Percentiles rank a stretch among this genome's conserved stretches.
phyloP scores from a whole-genome alignment of 2,888 invertebrate genomes.

The Limnephilus auricula region DNA sequence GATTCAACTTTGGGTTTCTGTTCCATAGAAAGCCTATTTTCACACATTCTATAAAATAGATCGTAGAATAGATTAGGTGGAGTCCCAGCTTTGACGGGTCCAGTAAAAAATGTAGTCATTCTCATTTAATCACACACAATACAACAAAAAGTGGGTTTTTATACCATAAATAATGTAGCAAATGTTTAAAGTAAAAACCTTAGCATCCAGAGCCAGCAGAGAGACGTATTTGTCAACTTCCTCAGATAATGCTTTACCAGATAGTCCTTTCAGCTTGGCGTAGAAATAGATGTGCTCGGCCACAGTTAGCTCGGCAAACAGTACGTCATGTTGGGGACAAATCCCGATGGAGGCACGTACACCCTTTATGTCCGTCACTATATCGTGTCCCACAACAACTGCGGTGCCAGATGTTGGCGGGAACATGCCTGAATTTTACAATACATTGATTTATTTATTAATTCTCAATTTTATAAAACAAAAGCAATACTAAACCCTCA shows the following conservation, averaged over 20 bases:
- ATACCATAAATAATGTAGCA: neutral
- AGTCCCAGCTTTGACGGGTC: neutral
- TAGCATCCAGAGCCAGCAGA: slow-evolving; percentile 82
- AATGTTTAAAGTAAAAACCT: slow-evolving; percentile 72
- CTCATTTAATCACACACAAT: neutral
- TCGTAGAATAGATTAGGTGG: no score
- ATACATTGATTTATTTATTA: neutral
- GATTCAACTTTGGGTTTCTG: no score
- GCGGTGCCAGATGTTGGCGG: slow-evolving; percentile 84
- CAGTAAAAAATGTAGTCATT: neutral
- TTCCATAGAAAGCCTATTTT: no score
- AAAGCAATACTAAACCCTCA: no score
- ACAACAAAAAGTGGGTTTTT: neutral
- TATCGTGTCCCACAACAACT: slow-evolving; percentile 83
- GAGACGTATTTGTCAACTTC: slow-evolving; percentile 83
- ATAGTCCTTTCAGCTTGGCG: slow-evolving; percentile 83
- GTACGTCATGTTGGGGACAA: slow-evolving; percentile 91
- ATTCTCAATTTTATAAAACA: no score
- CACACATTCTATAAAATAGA: no score
- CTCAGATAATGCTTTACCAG: slow-evolving; percentile 74
- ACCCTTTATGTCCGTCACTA: slow-evolving; percentile 79
- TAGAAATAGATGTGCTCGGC: slow-evolving; percentile 90
- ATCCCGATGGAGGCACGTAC: slow-evolving; percentile 86
- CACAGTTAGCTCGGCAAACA: slow-evolving; percentile 90
- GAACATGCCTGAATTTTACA: slow-evolving; percentile 77